Base-by-base conservation (phyloP, 2,888 invertebrate species). In the Drosophila borborema region DNA sequence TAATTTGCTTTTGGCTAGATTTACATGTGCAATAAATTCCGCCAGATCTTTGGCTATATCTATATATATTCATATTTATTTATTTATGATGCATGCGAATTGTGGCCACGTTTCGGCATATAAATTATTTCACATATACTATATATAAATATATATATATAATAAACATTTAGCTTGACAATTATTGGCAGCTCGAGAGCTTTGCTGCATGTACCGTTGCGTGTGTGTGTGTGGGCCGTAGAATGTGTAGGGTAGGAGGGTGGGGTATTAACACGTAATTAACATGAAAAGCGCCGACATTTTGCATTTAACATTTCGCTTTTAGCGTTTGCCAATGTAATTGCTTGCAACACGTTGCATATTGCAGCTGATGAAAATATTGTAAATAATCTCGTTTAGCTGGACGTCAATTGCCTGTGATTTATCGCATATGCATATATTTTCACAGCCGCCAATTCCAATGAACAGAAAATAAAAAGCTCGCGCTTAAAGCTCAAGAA, bases 231-330 rank as follows among this genome's bases (percentile, higher is more conserved):
- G 48, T 36, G n/a, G 36, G 4, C 3, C 8, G 16, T 3, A 14
- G 23, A 8, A 2, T 1, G 43, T 20, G 28, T 0, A 20, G 31
- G 45, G 55, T 34, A 28, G 40, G 10, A 0, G 3, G 28, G 18
- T 2, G 43, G 10, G 40, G 55, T 2, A 10, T 65, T 71, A 64
- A 56, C 51, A 45, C 49, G 68, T 76, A 76, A 81, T 86, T 86
- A 75, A 85, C 86, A 88, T 88, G 74, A 86, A 88, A 90, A 75
- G 75, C 74, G 80, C 82, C 90, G 88, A 85, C 79, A 62, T 64
- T 72, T 65, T 66, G 58, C 53, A 61, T 69, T 60, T 58, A 53
- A 36, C 36, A 58, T 51, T 43, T 49, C 16, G 48, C 36, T 28
- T 64, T 56, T 48, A 20, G 46, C 20, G 7, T 74, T 51, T 51